Base-by-base conservation (phyloP, 2,888 invertebrate species). In the Nephrotoma appendiculata region DNA sequence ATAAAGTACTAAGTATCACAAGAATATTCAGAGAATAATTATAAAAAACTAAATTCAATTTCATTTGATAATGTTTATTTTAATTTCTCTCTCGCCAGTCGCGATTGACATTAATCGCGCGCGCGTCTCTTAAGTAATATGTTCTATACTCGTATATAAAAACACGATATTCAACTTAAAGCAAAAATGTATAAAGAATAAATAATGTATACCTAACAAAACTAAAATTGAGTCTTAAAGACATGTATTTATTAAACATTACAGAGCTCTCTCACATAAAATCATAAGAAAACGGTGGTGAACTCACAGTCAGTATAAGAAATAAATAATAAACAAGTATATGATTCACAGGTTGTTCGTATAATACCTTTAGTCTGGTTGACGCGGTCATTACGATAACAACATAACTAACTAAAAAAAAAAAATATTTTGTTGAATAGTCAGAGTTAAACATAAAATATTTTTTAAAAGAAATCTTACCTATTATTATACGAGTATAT, bases 331-430 rank as follows among this genome's bases (percentile, higher is more conserved):
- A 85, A 85, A 45, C 85, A 44, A 85, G 85, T 45, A 45, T 85
- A 85, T 85, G 85, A 85, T 85, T 85, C 85, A 85, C 85, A 85
- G 85, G 85, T 85, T 85, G 85, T 85, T 85, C 85, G n/a, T n/a
- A 19, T 19, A 44, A 44, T 85, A 44, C 42, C 42, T 85, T 85
- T 44, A 85, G 85, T 85, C 85, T 85, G 85, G 44, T 44, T 85
- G 85, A 85, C 85, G 85, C 85, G 42, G 85, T 85, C 85, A 19
- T 11, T 44, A 44, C 85, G 44, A 85, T 44, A 85, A 85, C 44
- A 44, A 85, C 85, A 44, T 84, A 42, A 48, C 11, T 48, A 48
- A 12, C 48, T 19, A 1, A 19, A 19, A 19, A 19, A 15, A 84
- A 41, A 84, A 41, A 19, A 71, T 9, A 52, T 71, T 71, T 31